Percentiles rank a stretch among this genome's conserved stretches.
phyloP scores from a whole-genome alignment of 2,888 invertebrate genomes.

The Rhorus exstirpatorius region DNA sequence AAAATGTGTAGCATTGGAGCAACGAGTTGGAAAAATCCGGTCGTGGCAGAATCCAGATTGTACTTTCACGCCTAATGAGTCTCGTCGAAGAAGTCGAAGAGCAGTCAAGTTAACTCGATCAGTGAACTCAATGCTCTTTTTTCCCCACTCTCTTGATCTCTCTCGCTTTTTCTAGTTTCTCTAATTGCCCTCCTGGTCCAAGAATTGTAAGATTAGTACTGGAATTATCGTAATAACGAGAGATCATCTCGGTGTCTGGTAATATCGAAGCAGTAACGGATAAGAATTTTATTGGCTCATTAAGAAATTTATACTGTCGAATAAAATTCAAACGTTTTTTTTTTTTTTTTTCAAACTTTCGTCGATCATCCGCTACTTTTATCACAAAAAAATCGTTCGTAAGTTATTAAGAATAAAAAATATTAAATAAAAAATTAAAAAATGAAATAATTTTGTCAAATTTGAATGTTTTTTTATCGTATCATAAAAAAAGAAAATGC shows the following conservation, averaged over 20 bases:
- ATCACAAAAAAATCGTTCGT: no score
- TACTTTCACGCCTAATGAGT: conserved; percentile 66
- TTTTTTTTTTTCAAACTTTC: not conserved
- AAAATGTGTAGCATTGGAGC: conserved; percentile 6
- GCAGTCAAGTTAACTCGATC: conserved; percentile 53
- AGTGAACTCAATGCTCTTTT: conserved; percentile 38
- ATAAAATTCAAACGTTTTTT: no score
- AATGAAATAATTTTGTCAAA: no score
- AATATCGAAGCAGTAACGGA: not conserved
- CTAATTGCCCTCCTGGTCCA: conserved; percentile 45
- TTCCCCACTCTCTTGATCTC: conserved; percentile 4
- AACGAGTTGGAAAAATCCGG: conserved; percentile 39
- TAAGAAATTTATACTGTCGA: not conserved
- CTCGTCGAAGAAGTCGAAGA: conserved; percentile 34
- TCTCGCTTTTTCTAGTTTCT: conserved; percentile 24
- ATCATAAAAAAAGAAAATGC: no score
- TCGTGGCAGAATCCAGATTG: conserved; percentile 20
- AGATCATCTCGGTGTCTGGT: not conserved
- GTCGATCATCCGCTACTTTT: no score
- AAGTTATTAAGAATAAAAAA: no score
- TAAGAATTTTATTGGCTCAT: conserved; percentile 27
- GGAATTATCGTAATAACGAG: conserved; percentile 19
- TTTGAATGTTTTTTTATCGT: no score
- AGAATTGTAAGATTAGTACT: conserved; percentile 21
- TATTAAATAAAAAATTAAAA: no score